Percentiles rank a stretch among this genome's conserved stretches.
Conservation (phyloP, 2,797 vertebrate species). For the Coccyzus lansbergi region DNA sequence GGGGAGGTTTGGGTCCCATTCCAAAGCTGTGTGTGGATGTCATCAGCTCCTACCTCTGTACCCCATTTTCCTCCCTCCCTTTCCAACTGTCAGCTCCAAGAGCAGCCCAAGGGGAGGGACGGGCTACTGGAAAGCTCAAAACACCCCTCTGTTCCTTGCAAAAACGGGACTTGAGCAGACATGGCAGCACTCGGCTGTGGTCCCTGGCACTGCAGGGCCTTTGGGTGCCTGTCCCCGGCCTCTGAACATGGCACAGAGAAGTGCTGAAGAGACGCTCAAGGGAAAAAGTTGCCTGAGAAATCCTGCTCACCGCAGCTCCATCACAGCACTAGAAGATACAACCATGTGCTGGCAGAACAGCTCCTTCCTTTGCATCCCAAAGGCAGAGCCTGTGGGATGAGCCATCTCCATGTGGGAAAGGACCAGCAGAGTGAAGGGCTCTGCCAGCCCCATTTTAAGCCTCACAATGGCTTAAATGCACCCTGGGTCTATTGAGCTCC, state of each 20-base stretch:
- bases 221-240: background rate
- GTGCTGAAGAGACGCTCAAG: background rate
- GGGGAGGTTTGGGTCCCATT: background rate
- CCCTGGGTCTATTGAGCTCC: fast-evolving
- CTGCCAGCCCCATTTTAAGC: fast-evolving
- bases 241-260: fast-evolving
- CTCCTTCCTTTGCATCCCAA: background rate
- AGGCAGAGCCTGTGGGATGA: background rate
- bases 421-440: fast-evolving
- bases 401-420: fast-evolving
- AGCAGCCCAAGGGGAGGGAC: background rate
- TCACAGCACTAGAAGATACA: background rate
- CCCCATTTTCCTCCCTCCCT: background rate
- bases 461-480: fast-evolving
- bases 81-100: fast-evolving
- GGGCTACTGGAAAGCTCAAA: too few relatives aligned
- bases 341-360: fast-evolving
- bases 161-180: background rate
- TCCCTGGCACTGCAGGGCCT: background rate
- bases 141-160: background rate
- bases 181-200: fast-evolving
- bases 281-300: background rate
- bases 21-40: fast-evolving
- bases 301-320: fast-evolving
- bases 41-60: fast-evolving